Percentiles rank a stretch among this genome's conserved stretches.
These are phyloP conservation scores for Anniella stebbinsi DNA, from an alignment of 2,797 vertebrate species.

Conservation along the genomic window DNA sequence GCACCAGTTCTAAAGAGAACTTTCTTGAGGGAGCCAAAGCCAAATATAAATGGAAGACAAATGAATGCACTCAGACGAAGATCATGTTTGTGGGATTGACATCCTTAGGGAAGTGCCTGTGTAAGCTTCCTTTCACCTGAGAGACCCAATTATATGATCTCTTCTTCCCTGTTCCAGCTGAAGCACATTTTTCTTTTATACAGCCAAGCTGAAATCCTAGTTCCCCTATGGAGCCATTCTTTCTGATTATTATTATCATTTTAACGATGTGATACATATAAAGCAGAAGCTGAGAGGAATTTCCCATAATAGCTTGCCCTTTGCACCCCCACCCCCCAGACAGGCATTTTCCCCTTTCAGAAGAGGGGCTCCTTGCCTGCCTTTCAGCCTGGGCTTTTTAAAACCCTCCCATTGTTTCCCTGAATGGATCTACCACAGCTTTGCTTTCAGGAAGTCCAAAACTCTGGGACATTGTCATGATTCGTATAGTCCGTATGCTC, in stretches of 20 bases:
- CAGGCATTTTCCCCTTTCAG: background rate
- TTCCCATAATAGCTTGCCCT: background rate
- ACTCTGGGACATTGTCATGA: background rate
- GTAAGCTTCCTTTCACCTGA: conserved; percentile 31
- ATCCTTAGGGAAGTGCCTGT: conserved; percentile 35
- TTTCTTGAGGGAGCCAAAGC: conserved; percentile 33
- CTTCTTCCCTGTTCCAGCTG: conserved; percentile 51
- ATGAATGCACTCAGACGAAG: background rate
- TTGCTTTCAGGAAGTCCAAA: conserved; percentile 39
- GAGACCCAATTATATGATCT: conserved; percentile 54
- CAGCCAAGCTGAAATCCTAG: conserved; percentile 29
- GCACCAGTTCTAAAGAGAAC: conserved; percentile 40
- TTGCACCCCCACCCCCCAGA: background rate
- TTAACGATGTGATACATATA: background rate
- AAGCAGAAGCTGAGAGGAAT: conserved; percentile 30
- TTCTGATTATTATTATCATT: conserved; percentile 50
- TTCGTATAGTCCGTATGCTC: conserved; percentile 14
- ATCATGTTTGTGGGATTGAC: rapidly evolving
- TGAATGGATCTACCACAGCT: background rate
- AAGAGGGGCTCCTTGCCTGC: background rate
- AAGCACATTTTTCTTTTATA: conserved; percentile 13
- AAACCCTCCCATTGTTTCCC: background rate
- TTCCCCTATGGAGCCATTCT: conserved; percentile 31
- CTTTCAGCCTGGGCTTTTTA: conserved; percentile 41
- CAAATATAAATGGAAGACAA: background rate